phyloP scores from a whole-genome alignment of 92 coral and sea anemone genomes.

The Parazoanthus swiftii region DNA sequence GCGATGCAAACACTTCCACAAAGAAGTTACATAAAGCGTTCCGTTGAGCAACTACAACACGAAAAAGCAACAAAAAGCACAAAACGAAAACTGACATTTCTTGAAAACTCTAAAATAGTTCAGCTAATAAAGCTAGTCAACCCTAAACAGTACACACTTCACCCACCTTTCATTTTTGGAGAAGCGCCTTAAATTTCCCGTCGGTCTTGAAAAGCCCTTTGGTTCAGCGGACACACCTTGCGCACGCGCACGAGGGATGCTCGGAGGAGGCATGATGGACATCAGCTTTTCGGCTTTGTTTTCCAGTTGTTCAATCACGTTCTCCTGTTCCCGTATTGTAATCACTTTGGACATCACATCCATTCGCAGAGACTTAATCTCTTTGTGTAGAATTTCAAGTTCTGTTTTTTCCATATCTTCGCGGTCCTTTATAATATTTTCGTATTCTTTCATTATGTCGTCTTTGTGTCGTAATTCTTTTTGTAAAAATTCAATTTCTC shows the following conservation, averaged over 20 bases:
- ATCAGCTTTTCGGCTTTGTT: constrained; percentile 92
- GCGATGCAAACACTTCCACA: no score
- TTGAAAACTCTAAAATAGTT: no score
- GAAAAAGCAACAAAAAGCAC: no score
- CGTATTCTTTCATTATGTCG: constrained; percentile 91
- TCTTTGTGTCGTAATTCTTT: constrained; percentile 93
- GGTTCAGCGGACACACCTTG: constrained; percentile 99
- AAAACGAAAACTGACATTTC: no score
- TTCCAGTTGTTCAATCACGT: constrained; percentile 78
- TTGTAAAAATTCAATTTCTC: constrained; percentile 87
- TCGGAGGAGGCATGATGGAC: constrained; percentile 91
- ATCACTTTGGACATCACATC: constrained; percentile 88
- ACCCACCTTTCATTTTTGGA: constrained; percentile 75
- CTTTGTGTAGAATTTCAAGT: constrained; percentile 77
- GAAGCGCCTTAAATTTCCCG: constrained; percentile 52
- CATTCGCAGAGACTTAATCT: constrained; percentile 74
- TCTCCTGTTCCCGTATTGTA: constrained; percentile 91
- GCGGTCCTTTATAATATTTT: constrained; percentile 80
- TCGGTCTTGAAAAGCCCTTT: constrained; percentile 38
- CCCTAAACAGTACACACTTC: neutral
- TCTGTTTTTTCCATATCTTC: constrained; percentile 93
- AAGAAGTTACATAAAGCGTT: no score
- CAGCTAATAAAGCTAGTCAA: no score
- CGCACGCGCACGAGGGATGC: constrained; percentile 88
- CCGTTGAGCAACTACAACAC: no score